Evolutionary conservation across 2,113 vertebrate species (phyloP).

Genomic region (Ceuthmochares aereus): DNA sequence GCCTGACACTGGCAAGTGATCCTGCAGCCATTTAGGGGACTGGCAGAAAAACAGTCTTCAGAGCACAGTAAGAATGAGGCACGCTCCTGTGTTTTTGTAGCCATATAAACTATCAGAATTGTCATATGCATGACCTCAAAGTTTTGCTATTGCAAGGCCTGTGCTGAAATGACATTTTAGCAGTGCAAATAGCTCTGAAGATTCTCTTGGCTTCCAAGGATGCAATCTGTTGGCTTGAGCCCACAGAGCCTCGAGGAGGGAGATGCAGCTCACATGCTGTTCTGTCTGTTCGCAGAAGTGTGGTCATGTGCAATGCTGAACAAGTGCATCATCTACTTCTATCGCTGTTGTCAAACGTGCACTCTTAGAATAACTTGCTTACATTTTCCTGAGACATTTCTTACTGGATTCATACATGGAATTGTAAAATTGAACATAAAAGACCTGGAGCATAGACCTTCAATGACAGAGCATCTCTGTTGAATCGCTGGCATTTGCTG

Average conservation of each 20-base stretch:
- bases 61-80: background rate
- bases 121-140: background rate
- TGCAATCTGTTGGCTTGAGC: background rate
- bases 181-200: background rate
- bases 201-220: background rate
- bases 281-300: background rate
- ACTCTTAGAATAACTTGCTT: background rate
- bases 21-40: background rate
- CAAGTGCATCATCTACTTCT: background rate
- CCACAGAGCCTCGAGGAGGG: background rate
- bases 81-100: background rate
- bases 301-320: background rate
- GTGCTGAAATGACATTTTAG: conserved; percentile 14
- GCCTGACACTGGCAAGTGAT: background rate
- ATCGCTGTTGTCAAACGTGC: background rate
- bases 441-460: background rate
- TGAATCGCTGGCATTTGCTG: rapidly evolving
- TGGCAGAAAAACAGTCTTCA: background rate
- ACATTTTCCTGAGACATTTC: background rate
- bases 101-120: background rate
- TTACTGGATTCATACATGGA: background rate
- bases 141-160: background rate
- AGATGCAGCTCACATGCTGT: background rate
- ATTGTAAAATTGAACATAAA: background rate
- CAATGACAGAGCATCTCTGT: background rate